A percentile compares a stretch with the other conserved stretches of the same genome.
These are phyloP conservation scores for Phymorhynchus buccinoides DNA, from an alignment of 1,140 invertebrate genomes.

Conservation along the genomic window DNA sequence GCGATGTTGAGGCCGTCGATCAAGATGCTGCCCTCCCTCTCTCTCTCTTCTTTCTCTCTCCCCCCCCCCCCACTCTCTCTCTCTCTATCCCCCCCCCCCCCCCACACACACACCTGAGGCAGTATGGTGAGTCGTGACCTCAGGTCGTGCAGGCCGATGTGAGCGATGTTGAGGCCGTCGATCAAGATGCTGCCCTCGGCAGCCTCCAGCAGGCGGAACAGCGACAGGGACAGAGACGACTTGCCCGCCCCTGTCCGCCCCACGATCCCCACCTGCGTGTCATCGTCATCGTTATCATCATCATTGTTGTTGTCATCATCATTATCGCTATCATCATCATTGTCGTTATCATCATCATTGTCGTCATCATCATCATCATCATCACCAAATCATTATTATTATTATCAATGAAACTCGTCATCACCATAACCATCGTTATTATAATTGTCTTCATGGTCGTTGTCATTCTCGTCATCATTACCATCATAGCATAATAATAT, in stretches of 20 bases:
- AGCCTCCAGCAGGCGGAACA: slow-evolving; percentile 42
- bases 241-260: slow-evolving; percentile 44
- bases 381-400: no score
- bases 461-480: no score
- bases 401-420: no score
- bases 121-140: slow-evolving; percentile 38
- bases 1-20: slow-evolving; percentile 42
- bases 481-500: no score
- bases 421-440: no score
- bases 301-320: background rate
- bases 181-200: slow-evolving; percentile 30
- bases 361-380: no score
- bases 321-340: background rate
- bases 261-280: slow-evolving; percentile 43
- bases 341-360: background rate
- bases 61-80: no score
- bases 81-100: no score
- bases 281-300: background rate
- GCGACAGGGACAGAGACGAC: slow-evolving; percentile 34
- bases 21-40: slow-evolving; percentile 22
- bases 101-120: slow-evolving; percentile 40
- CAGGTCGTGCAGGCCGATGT: slow-evolving; percentile 39
- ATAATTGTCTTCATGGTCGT: no score
- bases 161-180: slow-evolving; percentile 39
- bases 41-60: no score